Base-by-base conservation (phyloP, 2,113 vertebrate genomes). In the Vombatus ursinus region DNA sequence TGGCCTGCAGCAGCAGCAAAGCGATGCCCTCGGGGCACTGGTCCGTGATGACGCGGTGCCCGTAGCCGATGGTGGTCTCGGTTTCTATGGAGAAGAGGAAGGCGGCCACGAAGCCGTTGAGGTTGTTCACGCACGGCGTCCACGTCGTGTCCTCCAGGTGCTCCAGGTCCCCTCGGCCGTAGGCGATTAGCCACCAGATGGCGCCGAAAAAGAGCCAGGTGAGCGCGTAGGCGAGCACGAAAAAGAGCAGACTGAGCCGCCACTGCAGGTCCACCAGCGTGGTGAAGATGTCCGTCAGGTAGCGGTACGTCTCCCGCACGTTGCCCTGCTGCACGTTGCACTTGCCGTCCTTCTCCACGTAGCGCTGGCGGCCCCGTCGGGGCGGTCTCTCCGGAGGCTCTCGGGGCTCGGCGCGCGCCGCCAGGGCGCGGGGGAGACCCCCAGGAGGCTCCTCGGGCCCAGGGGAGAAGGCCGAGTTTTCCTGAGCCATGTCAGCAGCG, bases 11-110 rank as follows among this genome's bases (percentile, higher is more conserved):
- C 96, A 99, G 98, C 96, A 99, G 99, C 95, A 99, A 98, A 97
- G 99, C 99, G 96, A 99, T 99, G 93, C 99, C 99, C 97, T 99
- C 99, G 0, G 99, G 99, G 91, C 99, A 99, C 98, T 99, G 99
- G 98, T 99, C 99, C 0, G 99, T 99, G 98, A 99, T 99, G 98
- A 99, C 99, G 0, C 99, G 99, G 98, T 99, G 98, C 31, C 99
- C 99, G 25, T 99, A 99, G 94, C 99, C 99, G 6, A 99, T 99
- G 97, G 99, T 99, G 92, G 99, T 99, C 98, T 99, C 99, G 0
- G 99, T 99, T 98, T 99, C 99, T 92, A 99, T 99, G 98, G 99
- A 99, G 98, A 99, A 99, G 90, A 99, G 99, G 98, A 99, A 99
- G 61, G 99, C 99, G 0, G 99, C 99, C 98, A 99, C 99, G 96